A percentile compares a stretch with the other conserved stretches of the same genome.
Evolutionary conservation across 2,888 invertebrate genomes (phyloP).

Genomic region (Villa cingulata): DNA sequence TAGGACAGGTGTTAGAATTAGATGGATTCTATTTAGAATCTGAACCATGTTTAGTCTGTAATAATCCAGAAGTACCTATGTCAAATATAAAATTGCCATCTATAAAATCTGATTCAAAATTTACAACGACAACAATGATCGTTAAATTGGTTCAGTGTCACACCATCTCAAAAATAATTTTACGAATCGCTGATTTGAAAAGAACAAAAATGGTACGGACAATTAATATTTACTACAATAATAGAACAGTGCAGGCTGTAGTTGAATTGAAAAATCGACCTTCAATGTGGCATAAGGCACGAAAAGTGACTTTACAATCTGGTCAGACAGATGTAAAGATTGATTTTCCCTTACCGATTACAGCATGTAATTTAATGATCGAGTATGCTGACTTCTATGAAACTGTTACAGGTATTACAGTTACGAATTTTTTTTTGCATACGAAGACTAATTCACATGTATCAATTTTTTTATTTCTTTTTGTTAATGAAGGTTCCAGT

Average conservation of each 20-base stretch:
- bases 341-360: constrained; percentile 92
- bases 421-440: too few species aligned
- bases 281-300: constrained; percentile 94
- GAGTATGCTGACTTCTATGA: constrained; percentile 98
- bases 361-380: constrained; percentile 96
- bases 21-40: constrained; percentile 95
- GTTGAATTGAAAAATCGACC: constrained; percentile 95
- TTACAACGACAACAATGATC: constrained; percentile 95
- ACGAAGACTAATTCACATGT: too few species aligned
- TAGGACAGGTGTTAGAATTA: constrained; percentile 87
- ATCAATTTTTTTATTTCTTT: too few species aligned
- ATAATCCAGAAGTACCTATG: constrained; percentile 91
- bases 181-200: constrained; percentile 89
- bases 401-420: constrained; percentile 59
- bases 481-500: constrained; percentile 42
- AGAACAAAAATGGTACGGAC: constrained; percentile 94
- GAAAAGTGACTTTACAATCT: constrained; percentile 75
- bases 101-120: constrained; percentile 92
- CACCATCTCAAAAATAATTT: constrained; percentile 84
- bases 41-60: constrained; percentile 94
- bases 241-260: constrained; percentile 88
- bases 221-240: constrained; percentile 93
- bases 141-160: constrained; percentile 91
- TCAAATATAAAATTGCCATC: constrained; percentile 82
- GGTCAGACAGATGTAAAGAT: constrained; percentile 93